Evolutionary conservation across 2,888 invertebrate species (phyloP).

Genomic region (Eucera pruinosa): DNA sequence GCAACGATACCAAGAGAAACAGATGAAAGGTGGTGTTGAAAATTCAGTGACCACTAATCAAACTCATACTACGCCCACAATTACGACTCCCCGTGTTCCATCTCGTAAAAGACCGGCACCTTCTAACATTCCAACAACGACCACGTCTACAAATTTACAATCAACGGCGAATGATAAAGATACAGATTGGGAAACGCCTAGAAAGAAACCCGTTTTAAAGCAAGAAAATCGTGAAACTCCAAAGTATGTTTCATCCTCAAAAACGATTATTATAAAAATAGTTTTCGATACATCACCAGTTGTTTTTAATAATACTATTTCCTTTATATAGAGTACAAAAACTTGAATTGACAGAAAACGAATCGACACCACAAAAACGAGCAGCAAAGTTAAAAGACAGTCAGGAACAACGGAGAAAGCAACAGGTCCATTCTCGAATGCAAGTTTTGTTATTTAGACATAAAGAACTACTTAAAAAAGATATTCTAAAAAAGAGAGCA

Average conservation of each 20-base stretch:
- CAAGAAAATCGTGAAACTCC: slow-evolving; percentile 77
- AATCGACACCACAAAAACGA: slow-evolving; percentile 79
- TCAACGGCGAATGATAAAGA: slow-evolving; percentile 71
- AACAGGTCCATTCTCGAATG: slow-evolving; percentile 86
- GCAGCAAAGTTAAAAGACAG: slow-evolving; percentile 82
- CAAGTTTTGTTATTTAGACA: slow-evolving; percentile 93
- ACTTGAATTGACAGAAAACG: slow-evolving; percentile 76
- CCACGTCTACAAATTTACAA: slow-evolving; percentile 54
- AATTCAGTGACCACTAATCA: slow-evolving; percentile 79
- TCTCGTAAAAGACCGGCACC: slow-evolving; percentile 86
- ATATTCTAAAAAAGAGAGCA: slow-evolving; percentile 95
- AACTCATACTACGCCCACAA: slow-evolving; percentile 72
- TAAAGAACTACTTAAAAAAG: slow-evolving; percentile 96
- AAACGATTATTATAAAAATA: background rate
- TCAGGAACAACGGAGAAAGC: slow-evolving; percentile 86
- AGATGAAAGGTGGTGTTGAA: slow-evolving; percentile 87
- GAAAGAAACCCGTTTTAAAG: slow-evolving; percentile 77
- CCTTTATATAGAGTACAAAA: slow-evolving; percentile 73
- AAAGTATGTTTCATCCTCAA: slow-evolving; percentile 69
- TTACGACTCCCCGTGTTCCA: slow-evolving; percentile 85
- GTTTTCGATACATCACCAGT: background rate
- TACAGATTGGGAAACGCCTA: slow-evolving; percentile 78
- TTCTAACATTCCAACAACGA: slow-evolving; percentile 65
- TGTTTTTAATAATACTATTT: slow-evolving; percentile 1
- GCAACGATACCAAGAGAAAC: slow-evolving; percentile 93